phyloP scores from a whole-genome alignment of 2,888 invertebrate species.

The Netelia fuscicornis region DNA sequence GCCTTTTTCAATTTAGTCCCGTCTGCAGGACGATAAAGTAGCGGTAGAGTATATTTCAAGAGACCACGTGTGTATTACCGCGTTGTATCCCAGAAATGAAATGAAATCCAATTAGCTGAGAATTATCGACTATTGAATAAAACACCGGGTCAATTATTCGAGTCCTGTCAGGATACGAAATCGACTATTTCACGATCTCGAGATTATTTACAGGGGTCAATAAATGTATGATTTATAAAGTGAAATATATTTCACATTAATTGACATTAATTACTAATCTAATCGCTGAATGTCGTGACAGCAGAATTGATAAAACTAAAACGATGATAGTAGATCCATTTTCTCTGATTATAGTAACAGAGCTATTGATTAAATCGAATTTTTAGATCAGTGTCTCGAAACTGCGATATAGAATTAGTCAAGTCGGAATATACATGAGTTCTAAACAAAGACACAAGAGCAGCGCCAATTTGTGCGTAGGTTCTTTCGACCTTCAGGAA shows the following conservation, averaged over 20 bases:
- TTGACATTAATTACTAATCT: too few species aligned
- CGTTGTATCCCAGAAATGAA: slow-evolving; percentile 15
- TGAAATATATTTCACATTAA: too few species aligned
- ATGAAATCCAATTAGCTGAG: slow-evolving; percentile 45
- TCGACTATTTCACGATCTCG: slow-evolving; percentile 15
- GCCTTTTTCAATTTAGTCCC: slow-evolving; percentile 7
- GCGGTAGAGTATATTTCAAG: slow-evolving; percentile 2
- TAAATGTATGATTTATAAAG: not conserved
- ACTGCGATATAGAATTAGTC: not conserved
- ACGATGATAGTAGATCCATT: not conserved
- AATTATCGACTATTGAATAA: slow-evolving; percentile 51
- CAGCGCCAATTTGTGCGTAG: too few species aligned
- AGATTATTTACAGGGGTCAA: slow-evolving; percentile 26
- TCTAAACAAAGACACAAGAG: too few species aligned
- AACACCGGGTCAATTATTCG: slow-evolving; percentile 29
- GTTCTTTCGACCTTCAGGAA: too few species aligned
- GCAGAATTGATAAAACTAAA: not conserved
- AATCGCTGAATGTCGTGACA: too few species aligned
- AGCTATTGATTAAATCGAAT: not conserved
- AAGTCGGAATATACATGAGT: too few species aligned
- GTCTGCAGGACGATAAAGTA: not conserved
- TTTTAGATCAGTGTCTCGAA: not conserved
- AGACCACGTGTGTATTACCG: not conserved
- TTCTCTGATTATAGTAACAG: not conserved
- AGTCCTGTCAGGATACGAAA: slow-evolving; percentile 1